phyloP scores from a whole-genome alignment of 2,113 vertebrate species.

The Panthera leo region DNA sequence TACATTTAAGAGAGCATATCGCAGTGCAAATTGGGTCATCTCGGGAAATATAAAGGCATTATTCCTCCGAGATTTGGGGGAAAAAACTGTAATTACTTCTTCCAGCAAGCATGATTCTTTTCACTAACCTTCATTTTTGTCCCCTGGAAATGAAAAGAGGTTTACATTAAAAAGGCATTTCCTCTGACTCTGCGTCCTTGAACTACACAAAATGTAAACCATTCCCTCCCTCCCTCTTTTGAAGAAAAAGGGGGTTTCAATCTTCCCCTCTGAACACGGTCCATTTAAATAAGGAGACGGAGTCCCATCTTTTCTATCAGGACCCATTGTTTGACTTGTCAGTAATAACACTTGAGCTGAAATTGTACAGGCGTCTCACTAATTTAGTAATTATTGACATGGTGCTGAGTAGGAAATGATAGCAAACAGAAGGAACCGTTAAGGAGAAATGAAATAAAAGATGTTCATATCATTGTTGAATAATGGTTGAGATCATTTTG shows the following conservation, averaged over 20 bases:
- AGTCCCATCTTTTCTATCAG: slow-evolving; percentile 89
- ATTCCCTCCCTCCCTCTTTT: slow-evolving; percentile 84
- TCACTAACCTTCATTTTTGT: slow-evolving; percentile 88
- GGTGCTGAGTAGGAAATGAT: slow-evolving; percentile 90
- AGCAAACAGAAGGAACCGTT: slow-evolving; percentile 92
- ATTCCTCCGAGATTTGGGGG: slow-evolving; percentile 83
- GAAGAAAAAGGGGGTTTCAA: slow-evolving; percentile 86
- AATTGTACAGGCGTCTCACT: slow-evolving; percentile 92
- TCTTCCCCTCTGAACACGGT: slow-evolving; percentile 84
- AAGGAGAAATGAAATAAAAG: slow-evolving; percentile 89
- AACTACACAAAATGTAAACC: slow-evolving; percentile 87
- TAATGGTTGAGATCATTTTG: slow-evolving; percentile 87
- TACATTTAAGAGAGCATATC: slow-evolving; percentile 81
- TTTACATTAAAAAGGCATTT: slow-evolving; percentile 88
- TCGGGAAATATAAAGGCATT: slow-evolving; percentile 83
- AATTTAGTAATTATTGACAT: slow-evolving; percentile 97
- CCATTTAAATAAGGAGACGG: slow-evolving; percentile 95
- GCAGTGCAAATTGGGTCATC: slow-evolving; percentile 82
- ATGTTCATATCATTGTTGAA: slow-evolving; percentile 88
- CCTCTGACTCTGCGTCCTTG: slow-evolving; percentile 87
- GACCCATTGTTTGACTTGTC: slow-evolving; percentile 93
- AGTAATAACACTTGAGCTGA: slow-evolving; percentile 92
- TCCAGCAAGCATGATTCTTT: slow-evolving; percentile 85
- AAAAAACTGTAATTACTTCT: slow-evolving; percentile 88
- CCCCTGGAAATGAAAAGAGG: slow-evolving; percentile 87